phyloP scores from a whole-genome alignment of 2,113 vertebrate species.

The Rousettus leschenaultii region DNA sequence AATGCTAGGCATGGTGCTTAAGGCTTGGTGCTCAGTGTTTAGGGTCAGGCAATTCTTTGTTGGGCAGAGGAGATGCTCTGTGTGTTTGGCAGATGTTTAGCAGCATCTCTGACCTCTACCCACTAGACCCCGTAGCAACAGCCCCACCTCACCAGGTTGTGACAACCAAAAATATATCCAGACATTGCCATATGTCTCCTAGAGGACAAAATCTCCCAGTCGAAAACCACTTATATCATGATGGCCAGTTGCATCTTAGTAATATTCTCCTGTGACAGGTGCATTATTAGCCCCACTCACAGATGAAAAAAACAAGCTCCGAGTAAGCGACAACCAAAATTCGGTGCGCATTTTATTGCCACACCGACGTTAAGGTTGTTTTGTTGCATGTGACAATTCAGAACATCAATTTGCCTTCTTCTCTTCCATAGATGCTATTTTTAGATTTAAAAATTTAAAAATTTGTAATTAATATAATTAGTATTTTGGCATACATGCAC shows the following conservation, averaged over 20 bases:
- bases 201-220: neutral
- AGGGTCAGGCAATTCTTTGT: neutral
- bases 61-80: neutral
- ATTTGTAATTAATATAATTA: neutral
- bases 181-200: neutral
- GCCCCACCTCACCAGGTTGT: too few relatives aligned
- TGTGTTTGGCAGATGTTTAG: neutral
- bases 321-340: neutral
- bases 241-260: neutral
- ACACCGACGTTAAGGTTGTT: neutral
- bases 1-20: neutral
- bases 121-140: neutral
- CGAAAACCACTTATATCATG: rapidly evolving
- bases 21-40: neutral
- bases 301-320: too few relatives aligned
- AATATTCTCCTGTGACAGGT: too few relatives aligned
- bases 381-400: neutral
- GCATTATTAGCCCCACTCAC: neutral
- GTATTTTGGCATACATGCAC: neutral
- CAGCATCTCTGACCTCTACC: neutral
- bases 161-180: neutral
- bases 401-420: neutral
- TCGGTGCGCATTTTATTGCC: neutral
- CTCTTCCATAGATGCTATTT: neutral
- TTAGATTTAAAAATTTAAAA: neutral